Conservation (phyloP, 2,113 vertebrate genomes). For the Fregetta grallaria region DNA sequence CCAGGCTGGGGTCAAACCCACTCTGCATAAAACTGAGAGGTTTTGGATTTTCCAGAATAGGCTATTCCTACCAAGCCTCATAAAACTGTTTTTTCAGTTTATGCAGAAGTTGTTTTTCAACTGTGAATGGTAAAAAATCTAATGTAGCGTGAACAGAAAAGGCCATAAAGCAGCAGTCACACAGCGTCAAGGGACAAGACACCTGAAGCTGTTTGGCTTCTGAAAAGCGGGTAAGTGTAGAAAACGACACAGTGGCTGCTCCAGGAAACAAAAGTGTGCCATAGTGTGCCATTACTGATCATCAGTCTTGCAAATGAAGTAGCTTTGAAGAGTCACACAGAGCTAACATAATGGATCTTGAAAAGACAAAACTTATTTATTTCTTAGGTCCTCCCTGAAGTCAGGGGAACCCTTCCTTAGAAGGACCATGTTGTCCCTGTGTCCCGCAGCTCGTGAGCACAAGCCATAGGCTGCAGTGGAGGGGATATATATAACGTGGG, state of each 20-base stretch:
- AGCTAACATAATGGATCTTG: fast-evolving
- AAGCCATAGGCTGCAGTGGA: not conserved
- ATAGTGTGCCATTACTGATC: too few species aligned
- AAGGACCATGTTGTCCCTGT: not conserved
- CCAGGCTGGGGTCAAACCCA: not conserved
- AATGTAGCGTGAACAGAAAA: not conserved
- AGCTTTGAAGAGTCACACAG: not conserved
- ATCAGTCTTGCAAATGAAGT: not conserved
- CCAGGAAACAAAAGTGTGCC: not conserved
- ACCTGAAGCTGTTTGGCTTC: not conserved
- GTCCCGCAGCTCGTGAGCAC: fast-evolving
- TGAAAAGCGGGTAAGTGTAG: not conserved
- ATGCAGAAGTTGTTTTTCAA: not conserved
- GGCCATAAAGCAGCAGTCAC: not conserved
- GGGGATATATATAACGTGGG: too few species aligned
- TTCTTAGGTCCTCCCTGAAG: not conserved
- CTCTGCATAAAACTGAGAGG: not conserved
- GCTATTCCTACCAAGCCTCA: not conserved
- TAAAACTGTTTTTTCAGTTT: not conserved
- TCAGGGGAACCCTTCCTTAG: too few species aligned
- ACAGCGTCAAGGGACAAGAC: not conserved
- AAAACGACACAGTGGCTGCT: not conserved
- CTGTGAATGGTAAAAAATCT: not conserved
- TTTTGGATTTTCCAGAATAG: not conserved
- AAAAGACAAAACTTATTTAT: not conserved